Base-by-base conservation (phyloP, 2,888 invertebrate species). In the Lasius fuliginosus region DNA sequence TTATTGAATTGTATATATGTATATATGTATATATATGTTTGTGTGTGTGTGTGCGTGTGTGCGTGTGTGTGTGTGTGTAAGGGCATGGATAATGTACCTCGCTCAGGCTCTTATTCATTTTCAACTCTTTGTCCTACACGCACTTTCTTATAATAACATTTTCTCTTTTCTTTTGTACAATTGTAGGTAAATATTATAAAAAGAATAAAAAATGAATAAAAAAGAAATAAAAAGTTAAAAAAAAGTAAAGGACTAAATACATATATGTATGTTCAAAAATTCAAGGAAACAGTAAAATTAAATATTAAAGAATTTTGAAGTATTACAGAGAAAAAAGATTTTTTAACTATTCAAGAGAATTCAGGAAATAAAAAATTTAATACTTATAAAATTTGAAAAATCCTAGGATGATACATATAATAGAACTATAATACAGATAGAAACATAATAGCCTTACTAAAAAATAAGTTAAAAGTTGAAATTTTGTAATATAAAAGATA, bases 81-180 rank as follows among this genome's bases (percentile, higher is more conserved):
- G 46, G 12, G 42, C 33, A 12, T n/a, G 68, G 36, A 65, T 76
- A 75, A 49, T 36, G 49, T 75, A 46, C 49, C 33, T 64, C 8
- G 8, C 5, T 6, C 4, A 15, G 15, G 30, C 30, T 56, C n/a
- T 56, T 40, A 23, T 77, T 33, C 40, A 76, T 36, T 67, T 56
- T 18, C 23, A 56, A 67, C 6, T 12, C 18, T 77, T 67, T 56
- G 18, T 15, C 6, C 27, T n/a, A 23, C n/a, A 42, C 56, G 42
- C 11, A 27, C 6, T 42, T 58, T 58, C 12, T 64, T 15, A 9
- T 33, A 58, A 77, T 58, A n/a, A 75, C n/a, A 67, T 23, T 58
- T 58, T 30, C 42, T 30, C 15, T 40, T 40, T 27, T 67, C 27
- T 6, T 53, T 74, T 60, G 12, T 60, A n/a, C 9, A 60, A 62